phyloP scores from a whole-genome alignment of 30 jellyfish, hydroid and myxozoan genomes.

The Sanderia malayensis region DNA sequence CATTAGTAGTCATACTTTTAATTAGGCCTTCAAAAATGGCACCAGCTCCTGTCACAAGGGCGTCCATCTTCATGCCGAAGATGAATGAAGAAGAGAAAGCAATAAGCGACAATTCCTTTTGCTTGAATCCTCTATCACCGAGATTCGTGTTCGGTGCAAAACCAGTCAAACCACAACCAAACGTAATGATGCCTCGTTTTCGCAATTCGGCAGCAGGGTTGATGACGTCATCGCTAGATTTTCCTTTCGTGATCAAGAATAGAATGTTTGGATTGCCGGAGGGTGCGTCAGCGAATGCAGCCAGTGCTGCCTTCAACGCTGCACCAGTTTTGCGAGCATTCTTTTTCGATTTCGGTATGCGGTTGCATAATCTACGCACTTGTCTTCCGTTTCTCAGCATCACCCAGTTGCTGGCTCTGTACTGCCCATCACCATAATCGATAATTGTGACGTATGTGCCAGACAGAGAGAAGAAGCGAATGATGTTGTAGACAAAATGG shows the following conservation, averaged over 20 bases:
- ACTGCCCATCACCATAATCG: slow-evolving; percentile 80
- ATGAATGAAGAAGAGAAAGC: slow-evolving; percentile 82
- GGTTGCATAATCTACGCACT: slow-evolving; percentile 53
- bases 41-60: slow-evolving; percentile 41
- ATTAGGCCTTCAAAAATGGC: slow-evolving; percentile 9
- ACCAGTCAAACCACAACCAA: slow-evolving; percentile 72
- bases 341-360: slow-evolving; percentile 84
- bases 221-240: slow-evolving; percentile 69
- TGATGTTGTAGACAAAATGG: slow-evolving; percentile 80
- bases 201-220: slow-evolving; percentile 77
- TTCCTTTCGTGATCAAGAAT: slow-evolving; percentile 74
- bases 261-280: slow-evolving; percentile 89
- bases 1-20: background rate
- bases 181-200: slow-evolving; percentile 67
- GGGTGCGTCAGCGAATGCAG: slow-evolving; percentile 79
- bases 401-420: slow-evolving; percentile 71
- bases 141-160: slow-evolving; percentile 64
- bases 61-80: slow-evolving; percentile 48
- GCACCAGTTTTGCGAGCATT: slow-evolving; percentile 73
- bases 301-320: slow-evolving; percentile 68
- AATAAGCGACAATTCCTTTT: slow-evolving; percentile 64
- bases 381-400: slow-evolving; percentile 69
- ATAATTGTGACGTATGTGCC: slow-evolving; percentile 83
- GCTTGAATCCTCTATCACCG: slow-evolving; percentile 61
- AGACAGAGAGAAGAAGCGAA: slow-evolving; percentile 75